Conservation (phyloP, 2,797 vertebrate genomes). For the Aldrovandia affinis region DNA sequence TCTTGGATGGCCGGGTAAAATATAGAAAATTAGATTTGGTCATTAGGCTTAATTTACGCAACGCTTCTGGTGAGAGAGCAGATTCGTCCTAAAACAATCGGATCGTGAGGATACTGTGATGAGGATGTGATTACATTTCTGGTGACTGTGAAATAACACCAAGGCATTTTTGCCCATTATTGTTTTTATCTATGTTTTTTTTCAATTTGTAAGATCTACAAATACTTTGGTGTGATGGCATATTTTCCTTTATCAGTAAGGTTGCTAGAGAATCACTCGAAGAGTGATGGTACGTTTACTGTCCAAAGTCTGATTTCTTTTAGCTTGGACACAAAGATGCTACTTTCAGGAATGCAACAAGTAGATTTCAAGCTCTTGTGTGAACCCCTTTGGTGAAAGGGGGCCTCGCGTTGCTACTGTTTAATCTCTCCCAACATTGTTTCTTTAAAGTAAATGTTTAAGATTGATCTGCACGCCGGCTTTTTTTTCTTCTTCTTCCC, state of each 20-base stretch:
- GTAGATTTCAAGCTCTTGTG: constrained; percentile 7
- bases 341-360: neutral
- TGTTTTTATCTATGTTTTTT: neutral
- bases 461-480: constrained; percentile 1
- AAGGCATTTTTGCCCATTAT: neutral
- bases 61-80: neutral
- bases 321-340: neutral
- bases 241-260: neutral
- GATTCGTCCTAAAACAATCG: too few species aligned
- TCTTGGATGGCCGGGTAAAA: constrained; percentile 4
- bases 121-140: too few species aligned
- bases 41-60: neutral
- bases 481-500: neutral
- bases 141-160: too few species aligned
- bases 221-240: neutral
- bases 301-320: neutral
- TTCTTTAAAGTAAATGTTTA: constrained; percentile 23
- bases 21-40: neutral
- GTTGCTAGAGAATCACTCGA: neutral
- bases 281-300: neutral
- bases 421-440: constrained; percentile 15
- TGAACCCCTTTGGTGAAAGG: neutral
- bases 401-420: neutral
- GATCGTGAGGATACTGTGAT: too few species aligned
- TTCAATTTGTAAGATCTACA: neutral